These are phyloP conservation scores for Saccopteryx bilineata DNA, from an alignment of 2,113 vertebrate species.

Conservation along the genomic window DNA sequence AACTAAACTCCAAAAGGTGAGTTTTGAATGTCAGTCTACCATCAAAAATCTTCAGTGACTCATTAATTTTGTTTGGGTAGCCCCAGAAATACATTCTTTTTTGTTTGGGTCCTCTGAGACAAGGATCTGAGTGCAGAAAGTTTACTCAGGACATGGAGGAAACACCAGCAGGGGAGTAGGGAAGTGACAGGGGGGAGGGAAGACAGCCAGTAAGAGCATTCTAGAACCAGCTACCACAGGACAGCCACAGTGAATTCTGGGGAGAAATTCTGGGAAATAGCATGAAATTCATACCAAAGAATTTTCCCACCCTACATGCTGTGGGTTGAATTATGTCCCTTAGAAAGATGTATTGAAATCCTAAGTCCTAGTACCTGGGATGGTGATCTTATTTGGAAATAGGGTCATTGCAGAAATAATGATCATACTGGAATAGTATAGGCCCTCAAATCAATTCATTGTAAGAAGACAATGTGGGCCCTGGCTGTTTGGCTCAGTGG, in stretches of 20 bases:
- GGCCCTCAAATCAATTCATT: background rate
- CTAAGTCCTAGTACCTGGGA: background rate
- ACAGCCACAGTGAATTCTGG: background rate
- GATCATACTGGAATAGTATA: background rate
- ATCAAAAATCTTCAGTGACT: constrained; percentile 6
- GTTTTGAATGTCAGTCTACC: background rate
- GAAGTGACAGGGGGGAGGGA: background rate
- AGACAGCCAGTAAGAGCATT: background rate
- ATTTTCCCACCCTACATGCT: background rate
- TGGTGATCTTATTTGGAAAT: background rate
- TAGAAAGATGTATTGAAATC: background rate
- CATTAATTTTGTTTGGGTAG: background rate
- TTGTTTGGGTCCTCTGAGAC: background rate
- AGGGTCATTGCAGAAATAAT: background rate
- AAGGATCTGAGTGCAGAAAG: background rate
- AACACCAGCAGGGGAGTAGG: background rate
- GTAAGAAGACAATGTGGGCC: background rate
- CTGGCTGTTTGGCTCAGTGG: too few species aligned
- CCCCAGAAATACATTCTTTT: background rate
- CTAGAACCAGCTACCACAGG: background rate
- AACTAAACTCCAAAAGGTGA: background rate
- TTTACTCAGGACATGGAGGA: background rate
- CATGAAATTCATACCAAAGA: background rate
- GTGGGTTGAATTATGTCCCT: background rate
- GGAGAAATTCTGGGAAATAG: background rate